Percentiles rank a stretch among this genome's conserved stretches.
phyloP scores from a whole-genome alignment of 2,888 invertebrate genomes.

The Drosophila borborema region DNA sequence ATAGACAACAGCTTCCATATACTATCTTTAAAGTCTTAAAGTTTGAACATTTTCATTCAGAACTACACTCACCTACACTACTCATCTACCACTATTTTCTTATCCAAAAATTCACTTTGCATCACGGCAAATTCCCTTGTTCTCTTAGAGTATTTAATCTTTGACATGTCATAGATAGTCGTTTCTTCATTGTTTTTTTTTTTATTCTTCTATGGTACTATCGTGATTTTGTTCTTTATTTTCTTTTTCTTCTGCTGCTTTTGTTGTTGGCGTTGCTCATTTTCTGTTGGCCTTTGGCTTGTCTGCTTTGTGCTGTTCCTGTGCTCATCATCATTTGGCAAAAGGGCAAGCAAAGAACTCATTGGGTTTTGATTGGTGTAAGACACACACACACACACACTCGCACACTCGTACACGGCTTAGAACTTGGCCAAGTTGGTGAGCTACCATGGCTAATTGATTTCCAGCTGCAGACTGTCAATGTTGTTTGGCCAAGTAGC shows the following conservation, averaged over 20 bases:
- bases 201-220: background rate
- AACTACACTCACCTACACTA: too few relatives aligned
- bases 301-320: conserved; percentile 44
- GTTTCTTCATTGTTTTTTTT: background rate
- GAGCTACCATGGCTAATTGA: conserved; percentile 60
- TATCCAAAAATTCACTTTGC: background rate
- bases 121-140: background rate
- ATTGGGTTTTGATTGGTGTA: conserved; percentile 48
- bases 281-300: conserved; percentile 51
- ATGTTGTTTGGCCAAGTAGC: conserved; percentile 36
- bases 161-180: background rate
- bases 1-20: too few relatives aligned
- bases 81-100: background rate
- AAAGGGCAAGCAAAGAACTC: conserved; percentile 40
- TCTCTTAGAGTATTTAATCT: conserved; percentile 4
- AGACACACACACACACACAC: conserved; percentile 17
- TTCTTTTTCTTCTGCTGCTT: conserved; percentile 6
- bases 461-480: conserved; percentile 52
- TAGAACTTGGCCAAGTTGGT: conserved; percentile 27
- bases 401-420: background rate
- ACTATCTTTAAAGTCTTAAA: too few relatives aligned
- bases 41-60: too few relatives aligned
- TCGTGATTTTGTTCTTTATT: conserved; percentile 15
- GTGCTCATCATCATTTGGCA: conserved; percentile 59
- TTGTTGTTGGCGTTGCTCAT: conserved; percentile 38